Conservation (phyloP, 1,140 invertebrate genomes). For the Vanessa tameamea region DNA sequence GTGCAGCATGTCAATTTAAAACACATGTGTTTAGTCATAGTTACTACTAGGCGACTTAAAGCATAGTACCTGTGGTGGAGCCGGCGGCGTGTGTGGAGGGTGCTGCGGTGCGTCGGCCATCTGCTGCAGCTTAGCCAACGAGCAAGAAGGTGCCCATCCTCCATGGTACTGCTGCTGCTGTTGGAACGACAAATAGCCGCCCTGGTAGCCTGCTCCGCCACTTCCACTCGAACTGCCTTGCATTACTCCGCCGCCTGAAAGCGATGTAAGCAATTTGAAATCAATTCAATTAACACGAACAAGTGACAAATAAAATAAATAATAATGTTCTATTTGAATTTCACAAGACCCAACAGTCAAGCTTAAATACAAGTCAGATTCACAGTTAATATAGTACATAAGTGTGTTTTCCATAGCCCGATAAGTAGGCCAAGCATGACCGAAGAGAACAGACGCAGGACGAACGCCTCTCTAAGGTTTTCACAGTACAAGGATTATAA, state of each 20-base stretch:
- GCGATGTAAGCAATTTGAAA: too few species aligned
- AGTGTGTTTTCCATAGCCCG: too few species aligned
- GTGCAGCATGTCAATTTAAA: too few species aligned
- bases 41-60: not conserved
- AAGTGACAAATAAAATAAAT: too few species aligned
- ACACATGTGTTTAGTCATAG: too few species aligned
- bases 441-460: not conserved
- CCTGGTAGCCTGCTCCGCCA: conserved; percentile 60
- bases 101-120: conserved; percentile 76
- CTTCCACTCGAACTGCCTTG: conserved; percentile 38
- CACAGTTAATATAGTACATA: too few species aligned
- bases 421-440: not conserved
- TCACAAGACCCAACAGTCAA: too few species aligned
- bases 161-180: conserved; percentile 74
- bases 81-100: conserved; percentile 57
- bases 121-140: conserved; percentile 77
- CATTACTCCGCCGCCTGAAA: conserved; percentile 51
- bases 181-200: conserved; percentile 69
- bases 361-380: too few species aligned
- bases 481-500: too few species aligned
- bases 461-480: not conserved
- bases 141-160: conserved; percentile 73
- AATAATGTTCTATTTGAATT: too few species aligned
- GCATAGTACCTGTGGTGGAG: conserved; percentile 40
- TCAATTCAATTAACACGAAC: too few species aligned